Evolutionary conservation across 2,888 invertebrate species (phyloP).

Genomic region (Entomobrya multifasciata): DNA sequence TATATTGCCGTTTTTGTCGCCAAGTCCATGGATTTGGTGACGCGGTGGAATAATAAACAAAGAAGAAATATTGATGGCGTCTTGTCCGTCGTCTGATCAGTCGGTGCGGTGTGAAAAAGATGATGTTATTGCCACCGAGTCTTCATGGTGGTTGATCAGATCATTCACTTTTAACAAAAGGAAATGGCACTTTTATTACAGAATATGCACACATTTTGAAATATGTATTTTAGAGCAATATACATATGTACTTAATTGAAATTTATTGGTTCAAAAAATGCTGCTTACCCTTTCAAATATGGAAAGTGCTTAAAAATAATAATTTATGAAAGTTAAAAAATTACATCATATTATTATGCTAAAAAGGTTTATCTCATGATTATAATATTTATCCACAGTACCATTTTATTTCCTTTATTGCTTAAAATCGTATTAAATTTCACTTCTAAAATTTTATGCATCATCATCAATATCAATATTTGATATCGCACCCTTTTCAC

Average conservation of each 20-base stretch:
- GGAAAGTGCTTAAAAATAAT: too few relatives aligned
- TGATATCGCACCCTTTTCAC: slow-evolving; percentile 10
- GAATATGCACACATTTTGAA: background rate
- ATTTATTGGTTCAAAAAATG: too few relatives aligned
- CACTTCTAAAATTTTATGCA: slow-evolving; percentile 28
- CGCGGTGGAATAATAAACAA: slow-evolving; percentile 58
- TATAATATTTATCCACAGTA: slow-evolving; percentile 26
- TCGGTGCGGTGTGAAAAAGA: too few relatives aligned
- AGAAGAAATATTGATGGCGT: slow-evolving; percentile 13
- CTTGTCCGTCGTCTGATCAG: slow-evolving; percentile 14
- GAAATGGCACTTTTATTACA: background rate
- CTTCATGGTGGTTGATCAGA: slow-evolving; percentile 35
- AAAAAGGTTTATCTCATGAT: slow-evolving; percentile 29
- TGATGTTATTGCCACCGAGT: background rate
- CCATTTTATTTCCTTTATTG: background rate
- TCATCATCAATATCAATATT: slow-evolving; percentile 28
- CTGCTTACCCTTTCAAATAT: too few relatives aligned
- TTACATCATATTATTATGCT: slow-evolving; percentile 65
- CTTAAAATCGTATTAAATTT: slow-evolving; percentile 60
- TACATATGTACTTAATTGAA: too few relatives aligned
- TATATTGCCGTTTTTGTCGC: slow-evolving; percentile 36
- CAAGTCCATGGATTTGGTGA: slow-evolving; percentile 1
- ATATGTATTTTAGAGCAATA: background rate
- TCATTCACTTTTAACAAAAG: background rate
- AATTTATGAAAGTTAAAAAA: slow-evolving; percentile 53